phyloP scores from a whole-genome alignment of 2,797 vertebrate species.

The Coregonus ussuriensis region DNA sequence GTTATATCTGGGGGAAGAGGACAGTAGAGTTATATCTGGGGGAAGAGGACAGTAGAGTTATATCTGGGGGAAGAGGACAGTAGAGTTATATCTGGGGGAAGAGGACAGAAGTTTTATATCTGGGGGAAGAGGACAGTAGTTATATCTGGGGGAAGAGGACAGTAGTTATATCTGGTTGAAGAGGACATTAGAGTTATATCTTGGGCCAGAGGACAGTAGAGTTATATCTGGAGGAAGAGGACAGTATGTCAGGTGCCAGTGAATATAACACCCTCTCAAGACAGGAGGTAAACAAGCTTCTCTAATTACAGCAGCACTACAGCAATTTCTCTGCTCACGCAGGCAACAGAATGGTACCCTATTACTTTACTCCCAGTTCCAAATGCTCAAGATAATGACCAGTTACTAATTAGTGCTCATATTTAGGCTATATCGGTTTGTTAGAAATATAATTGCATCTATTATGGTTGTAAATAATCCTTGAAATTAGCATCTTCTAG shows the following conservation, averaged over 20 bases:
- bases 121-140: no score
- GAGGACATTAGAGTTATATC: no score
- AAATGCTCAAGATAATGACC: slow-evolving; percentile 87
- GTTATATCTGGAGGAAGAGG: slow-evolving; percentile 50
- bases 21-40: no score
- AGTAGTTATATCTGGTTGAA: no score
- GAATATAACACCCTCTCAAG: slow-evolving; percentile 71
- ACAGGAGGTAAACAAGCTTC: slow-evolving; percentile 72
- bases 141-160: no score
- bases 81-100: no score
- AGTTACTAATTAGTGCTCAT: slow-evolving; percentile 87
- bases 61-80: no score
- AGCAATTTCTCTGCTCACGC: slow-evolving; percentile 69
- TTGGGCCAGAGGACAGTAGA: not conserved
- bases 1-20: no score
- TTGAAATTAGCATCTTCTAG: slow-evolving; percentile 81
- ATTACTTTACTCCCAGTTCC: slow-evolving; percentile 81
- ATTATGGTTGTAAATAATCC: slow-evolving; percentile 83
- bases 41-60: no score
- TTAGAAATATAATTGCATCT: slow-evolving; percentile 83
- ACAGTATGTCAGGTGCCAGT: slow-evolving; percentile 60
- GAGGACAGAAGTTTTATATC: no score
- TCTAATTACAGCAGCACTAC: slow-evolving; percentile 76
- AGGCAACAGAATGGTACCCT: slow-evolving; percentile 76
- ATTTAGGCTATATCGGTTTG: slow-evolving; percentile 77